Evolutionary conservation across 2,888 invertebrate genomes (phyloP).

Genomic region (Cryptops parisi): DNA sequence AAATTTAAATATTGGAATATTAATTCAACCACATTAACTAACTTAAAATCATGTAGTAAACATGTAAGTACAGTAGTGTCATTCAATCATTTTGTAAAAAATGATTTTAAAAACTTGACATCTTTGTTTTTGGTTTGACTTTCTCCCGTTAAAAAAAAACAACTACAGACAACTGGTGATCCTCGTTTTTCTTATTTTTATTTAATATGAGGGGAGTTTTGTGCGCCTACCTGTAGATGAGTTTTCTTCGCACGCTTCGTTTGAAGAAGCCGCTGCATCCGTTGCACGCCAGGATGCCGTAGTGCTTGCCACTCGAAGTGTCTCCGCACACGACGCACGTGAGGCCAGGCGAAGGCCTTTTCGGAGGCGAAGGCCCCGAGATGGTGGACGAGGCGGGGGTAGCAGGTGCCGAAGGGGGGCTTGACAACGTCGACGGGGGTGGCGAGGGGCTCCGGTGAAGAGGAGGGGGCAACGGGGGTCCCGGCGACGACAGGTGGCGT

Average conservation of each 20-base stretch:
- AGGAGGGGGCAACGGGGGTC: conserved; percentile 3
- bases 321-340: conserved; percentile 95
- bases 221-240: conserved; percentile 83
- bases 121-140: too few relatives aligned
- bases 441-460: background rate
- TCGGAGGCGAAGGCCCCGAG: conserved; percentile 14
- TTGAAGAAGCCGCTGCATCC: conserved; percentile 99
- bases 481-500: background rate
- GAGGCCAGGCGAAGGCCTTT: conserved; percentile 45
- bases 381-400: conserved; percentile 13
- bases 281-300: conserved; percentile 95
- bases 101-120: too few relatives aligned
- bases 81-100: too few relatives aligned
- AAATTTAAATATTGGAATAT: too few relatives aligned
- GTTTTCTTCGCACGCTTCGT: conserved; percentile 82
- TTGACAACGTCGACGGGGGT: background rate
- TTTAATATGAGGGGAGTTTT: too few relatives aligned
- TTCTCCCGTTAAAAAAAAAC: too few relatives aligned
- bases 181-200: background rate
- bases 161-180: too few relatives aligned
- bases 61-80: too few relatives aligned
- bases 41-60: too few relatives aligned
- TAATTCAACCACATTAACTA: too few relatives aligned
- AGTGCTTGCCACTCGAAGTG: conserved; percentile 93
- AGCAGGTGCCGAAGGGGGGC: conserved; percentile 1